Conservation (phyloP, 2,797 vertebrate species). For the Microcaecilia unicolor region DNA sequence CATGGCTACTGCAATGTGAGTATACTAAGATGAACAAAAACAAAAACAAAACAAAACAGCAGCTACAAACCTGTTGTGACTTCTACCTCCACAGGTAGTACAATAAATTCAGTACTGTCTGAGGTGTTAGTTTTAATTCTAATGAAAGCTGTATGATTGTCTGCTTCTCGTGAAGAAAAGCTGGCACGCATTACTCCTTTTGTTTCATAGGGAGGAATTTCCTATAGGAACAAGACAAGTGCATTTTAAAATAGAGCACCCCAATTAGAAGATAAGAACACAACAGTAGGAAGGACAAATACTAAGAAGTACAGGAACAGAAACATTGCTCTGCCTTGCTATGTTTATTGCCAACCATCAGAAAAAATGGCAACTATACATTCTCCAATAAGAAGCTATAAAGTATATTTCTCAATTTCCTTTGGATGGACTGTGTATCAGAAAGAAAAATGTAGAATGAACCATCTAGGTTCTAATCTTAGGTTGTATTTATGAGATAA, state of each 20-base stretch:
- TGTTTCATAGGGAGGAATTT: slow-evolving; percentile 96
- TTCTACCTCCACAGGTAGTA: slow-evolving; percentile 96
- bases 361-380: too few relatives aligned
- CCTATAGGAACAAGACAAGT: slow-evolving; percentile 51
- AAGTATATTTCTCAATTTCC: too few relatives aligned
- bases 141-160: slow-evolving; percentile 97
- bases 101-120: slow-evolving; percentile 85
- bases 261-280: too few relatives aligned
- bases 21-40: not conserved
- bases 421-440: too few relatives aligned
- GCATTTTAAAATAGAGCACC: not conserved
- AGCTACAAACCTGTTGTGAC: slow-evolving; percentile 82
- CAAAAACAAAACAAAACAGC: too few relatives aligned
- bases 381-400: too few relatives aligned
- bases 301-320: too few relatives aligned
- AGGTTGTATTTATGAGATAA: too few relatives aligned
- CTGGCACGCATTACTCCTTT: slow-evolving; percentile 98
- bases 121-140: slow-evolving; percentile 94
- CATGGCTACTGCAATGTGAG: not conserved
- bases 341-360: too few relatives aligned
- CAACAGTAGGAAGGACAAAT: not conserved
- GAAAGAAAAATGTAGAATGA: too few relatives aligned
- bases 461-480: too few relatives aligned
- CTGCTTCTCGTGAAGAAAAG: slow-evolving; percentile 93
- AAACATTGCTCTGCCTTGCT: too few relatives aligned